Base-by-base conservation (phyloP, 1,140 invertebrate species). In the Protaetia brevitarsis region DNA sequence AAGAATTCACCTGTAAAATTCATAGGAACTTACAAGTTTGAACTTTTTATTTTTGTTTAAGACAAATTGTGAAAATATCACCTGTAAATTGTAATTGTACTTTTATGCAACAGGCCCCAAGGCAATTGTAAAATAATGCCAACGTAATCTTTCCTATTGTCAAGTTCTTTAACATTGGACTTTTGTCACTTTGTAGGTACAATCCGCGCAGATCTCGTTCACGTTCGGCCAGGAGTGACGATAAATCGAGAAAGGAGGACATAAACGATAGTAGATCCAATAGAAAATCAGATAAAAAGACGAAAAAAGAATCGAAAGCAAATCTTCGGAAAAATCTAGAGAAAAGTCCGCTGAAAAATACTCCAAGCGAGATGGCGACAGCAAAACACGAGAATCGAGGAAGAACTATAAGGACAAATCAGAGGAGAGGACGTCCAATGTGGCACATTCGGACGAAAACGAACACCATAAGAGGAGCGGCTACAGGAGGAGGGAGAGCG, bases 141-240 rank as follows among this genome's bases (percentile, higher is more conserved):
- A n/a, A 34, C 7, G 31, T 34, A 6, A 34, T 7, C n/a, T n/a
- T 34, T n/a, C 7, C n/a, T n/a, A n/a, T n/a, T n/a, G n/a, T n/a
- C n/a, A n/a, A n/a, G n/a, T n/a, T n/a, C n/a, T 34, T 7, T 34
- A n/a, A 34, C 31, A 56, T 10, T 19, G 11, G 1, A 56, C 2
- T 6, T 7, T 56, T 27, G 6, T 3, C 19, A 56, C 11, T 5
- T 59, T 29, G 13, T 31, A 59, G 57, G 13, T 13, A 19, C 30
- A 59, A 7, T 29, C 13, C 28, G 16, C 28, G 57, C 11, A 59
- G 29, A 59, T 59, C 57, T 3, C 57, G 57, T 29, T 59, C 57
- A 16, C 26, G 57, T 4, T 59, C 57, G 30, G 5, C 26, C 2
- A 31, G 29, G 7, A 59, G 57, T n/a, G 29, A 29, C 16, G 29